Conservation (phyloP, 2,113 vertebrate genomes). For the Xenotilapia caudafasciata region DNA sequence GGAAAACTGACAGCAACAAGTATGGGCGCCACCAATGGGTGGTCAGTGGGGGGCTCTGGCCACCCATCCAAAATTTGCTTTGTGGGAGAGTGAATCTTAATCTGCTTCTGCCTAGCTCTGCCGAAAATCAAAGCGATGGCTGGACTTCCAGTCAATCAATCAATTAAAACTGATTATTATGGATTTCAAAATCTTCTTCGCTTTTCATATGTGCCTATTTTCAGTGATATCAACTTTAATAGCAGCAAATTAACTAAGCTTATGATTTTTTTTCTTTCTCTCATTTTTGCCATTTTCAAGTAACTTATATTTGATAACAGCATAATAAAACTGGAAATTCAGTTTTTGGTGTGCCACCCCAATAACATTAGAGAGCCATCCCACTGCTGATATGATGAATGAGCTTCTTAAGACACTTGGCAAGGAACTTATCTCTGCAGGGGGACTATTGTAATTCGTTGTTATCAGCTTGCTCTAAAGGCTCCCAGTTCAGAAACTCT, state of each 20-base stretch:
- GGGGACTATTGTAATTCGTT: rapidly evolving
- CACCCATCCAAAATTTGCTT: not conserved
- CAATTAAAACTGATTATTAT: not conserved
- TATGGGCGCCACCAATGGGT: not conserved
- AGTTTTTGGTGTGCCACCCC: not conserved
- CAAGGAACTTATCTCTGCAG: not conserved
- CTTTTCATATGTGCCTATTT: not conserved
- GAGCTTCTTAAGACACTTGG: not conserved
- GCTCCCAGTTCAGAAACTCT: not conserved
- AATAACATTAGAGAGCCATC: not conserved
- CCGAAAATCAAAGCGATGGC: not conserved
- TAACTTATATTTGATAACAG: not conserved
- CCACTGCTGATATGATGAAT: not conserved
- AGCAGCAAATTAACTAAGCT: not conserved
- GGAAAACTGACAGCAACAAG: not conserved
- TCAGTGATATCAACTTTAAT: not conserved
- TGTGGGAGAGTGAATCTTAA: not conserved
- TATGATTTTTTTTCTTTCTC: not conserved
- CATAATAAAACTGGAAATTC: not conserved
- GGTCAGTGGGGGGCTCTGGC: not conserved
- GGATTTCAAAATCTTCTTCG: not conserved
- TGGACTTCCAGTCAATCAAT: not conserved
- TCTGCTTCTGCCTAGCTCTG: not conserved
- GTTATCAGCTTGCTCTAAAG: not conserved
- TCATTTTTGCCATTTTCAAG: not conserved